Base-by-base conservation (phyloP, 2,113 vertebrate genomes). In the Pontoporia blainvillei region DNA sequence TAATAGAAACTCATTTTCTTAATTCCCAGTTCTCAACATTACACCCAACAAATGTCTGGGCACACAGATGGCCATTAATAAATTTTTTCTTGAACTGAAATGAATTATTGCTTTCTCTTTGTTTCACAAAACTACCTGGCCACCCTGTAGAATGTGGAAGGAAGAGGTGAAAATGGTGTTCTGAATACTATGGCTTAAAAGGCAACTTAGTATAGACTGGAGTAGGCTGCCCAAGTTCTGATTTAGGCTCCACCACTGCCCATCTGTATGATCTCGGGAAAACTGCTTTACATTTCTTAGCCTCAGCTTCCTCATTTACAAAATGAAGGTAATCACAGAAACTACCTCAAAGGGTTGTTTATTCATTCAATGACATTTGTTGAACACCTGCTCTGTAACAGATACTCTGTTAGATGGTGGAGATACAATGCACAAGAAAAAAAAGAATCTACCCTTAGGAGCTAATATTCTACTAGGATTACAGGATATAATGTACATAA, bases 241-340 rank as follows among this genome's bases (percentile, higher is more conserved):
- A 86, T 76, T 36, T 64, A 84, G n/a, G 34, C 46, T 76, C 44
- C 25, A 62, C 64, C 78, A 57, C 44, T 44, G 69, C 5, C 52
- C n/a, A 29, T 71, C 41, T 54, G 15, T 61, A 39, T 57, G 86
- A 87, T 13, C 82, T 73, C 36, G 46, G 84, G 62, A 31, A 96
- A 93, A 76, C 0, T 39, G n/a, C 25, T 78, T 96, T 67, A 79
- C 41, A 91, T 73, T 73, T 96, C 73, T 90, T 72, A 85, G 44
- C 34, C 64, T 93, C 57, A 52, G 39, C 36, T 62, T 81, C 52
- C n/a, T 91, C 78, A 57, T 46, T 69, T 85, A 39, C 49, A 66
- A 96, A 91, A 88, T 84, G 67, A 95, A 94, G 12, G 75, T 20
- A 87, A 84, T 72, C 76, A 93, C 9, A 93, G 39, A 71, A 92